Evolutionary conservation across 2,888 invertebrate genomes (phyloP).

Genomic region (Eurytoma californica): DNA sequence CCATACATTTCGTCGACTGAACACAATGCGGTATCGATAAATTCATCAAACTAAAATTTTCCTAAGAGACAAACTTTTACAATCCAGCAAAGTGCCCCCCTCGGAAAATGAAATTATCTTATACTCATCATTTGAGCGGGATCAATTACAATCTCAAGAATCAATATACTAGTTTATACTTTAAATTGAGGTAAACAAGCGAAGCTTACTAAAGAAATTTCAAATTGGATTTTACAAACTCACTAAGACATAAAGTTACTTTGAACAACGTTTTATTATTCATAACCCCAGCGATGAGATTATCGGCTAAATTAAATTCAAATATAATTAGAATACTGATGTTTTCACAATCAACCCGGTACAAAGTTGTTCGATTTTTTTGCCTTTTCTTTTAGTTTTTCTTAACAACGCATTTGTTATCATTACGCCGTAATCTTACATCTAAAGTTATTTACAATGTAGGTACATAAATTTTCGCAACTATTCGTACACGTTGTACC

Average conservation of each 20-base stretch:
- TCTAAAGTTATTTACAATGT: constrained; percentile 40
- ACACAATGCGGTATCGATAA: constrained; percentile 39
- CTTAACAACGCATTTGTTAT: neutral
- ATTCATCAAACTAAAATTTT: constrained; percentile 28
- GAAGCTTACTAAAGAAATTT: constrained; percentile 47
- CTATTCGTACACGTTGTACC: too few relatives aligned
- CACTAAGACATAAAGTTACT: constrained; percentile 23
- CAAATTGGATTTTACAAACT: constrained; percentile 45
- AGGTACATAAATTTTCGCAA: neutral
- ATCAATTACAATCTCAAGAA: constrained; percentile 47
- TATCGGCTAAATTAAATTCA: constrained; percentile 43
- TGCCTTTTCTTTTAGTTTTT: neutral
- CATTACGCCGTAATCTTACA: neutral
- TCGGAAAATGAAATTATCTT: constrained; percentile 22
- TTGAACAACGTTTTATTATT: constrained; percentile 41
- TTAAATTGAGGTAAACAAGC: constrained; percentile 39
- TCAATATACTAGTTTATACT: constrained; percentile 43
- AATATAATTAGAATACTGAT: constrained; percentile 41
- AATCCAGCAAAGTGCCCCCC: constrained; percentile 25
- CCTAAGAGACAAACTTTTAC: constrained; percentile 24
- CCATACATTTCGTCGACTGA: constrained; percentile 17
- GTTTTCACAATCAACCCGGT: constrained; percentile 13
- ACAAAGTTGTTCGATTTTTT: neutral
- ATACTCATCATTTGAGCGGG: constrained; percentile 30
- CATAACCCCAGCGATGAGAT: constrained; percentile 24